These are phyloP conservation scores for Heliconius congener DNA, from an alignment of 1,140 invertebrate species.

Conservation along the genomic window DNA sequence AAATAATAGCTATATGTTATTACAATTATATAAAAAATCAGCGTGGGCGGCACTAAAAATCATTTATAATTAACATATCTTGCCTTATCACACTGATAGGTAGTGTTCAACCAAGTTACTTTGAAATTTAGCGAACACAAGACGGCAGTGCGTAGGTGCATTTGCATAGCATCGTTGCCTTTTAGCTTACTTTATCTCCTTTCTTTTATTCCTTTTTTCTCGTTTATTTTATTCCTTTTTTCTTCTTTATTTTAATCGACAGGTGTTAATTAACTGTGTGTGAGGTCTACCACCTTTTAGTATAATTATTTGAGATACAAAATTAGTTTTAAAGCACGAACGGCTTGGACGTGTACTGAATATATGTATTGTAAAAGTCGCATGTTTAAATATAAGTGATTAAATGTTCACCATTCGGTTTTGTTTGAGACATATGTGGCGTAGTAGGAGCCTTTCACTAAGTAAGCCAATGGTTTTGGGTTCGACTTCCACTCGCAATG, in stretches of 20 bases:
- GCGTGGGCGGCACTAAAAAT: slow-evolving; percentile 5
- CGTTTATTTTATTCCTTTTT: slow-evolving; percentile 34
- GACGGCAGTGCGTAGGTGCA: slow-evolving; percentile 41
- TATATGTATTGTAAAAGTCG: neutral
- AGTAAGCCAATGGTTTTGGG: too few species aligned
- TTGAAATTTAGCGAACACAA: slow-evolving; percentile 3
- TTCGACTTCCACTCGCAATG: too few species aligned
- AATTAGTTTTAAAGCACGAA: slow-evolving; percentile 30
- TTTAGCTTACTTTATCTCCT: slow-evolving; percentile 5
- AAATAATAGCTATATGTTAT: neutral
- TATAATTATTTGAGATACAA: slow-evolving; percentile 40
- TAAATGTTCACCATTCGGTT: too few species aligned
- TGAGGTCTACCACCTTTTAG: slow-evolving; percentile 48
- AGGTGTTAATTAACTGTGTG: slow-evolving; percentile 50
- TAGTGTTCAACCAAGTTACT: neutral
- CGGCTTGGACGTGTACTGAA: neutral
- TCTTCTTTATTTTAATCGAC: slow-evolving; percentile 42
- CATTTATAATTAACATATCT: slow-evolving; percentile 3
- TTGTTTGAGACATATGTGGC: too few species aligned
- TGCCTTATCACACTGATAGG: neutral
- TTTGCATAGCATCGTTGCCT: slow-evolving; percentile 44
- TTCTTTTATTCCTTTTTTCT: slow-evolving; percentile 35
- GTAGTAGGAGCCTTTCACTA: too few species aligned
- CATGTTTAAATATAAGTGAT: too few species aligned
- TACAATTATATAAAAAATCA: neutral